Conservation (phyloP, 2,888 invertebrate species). For the Antitype chi region DNA sequence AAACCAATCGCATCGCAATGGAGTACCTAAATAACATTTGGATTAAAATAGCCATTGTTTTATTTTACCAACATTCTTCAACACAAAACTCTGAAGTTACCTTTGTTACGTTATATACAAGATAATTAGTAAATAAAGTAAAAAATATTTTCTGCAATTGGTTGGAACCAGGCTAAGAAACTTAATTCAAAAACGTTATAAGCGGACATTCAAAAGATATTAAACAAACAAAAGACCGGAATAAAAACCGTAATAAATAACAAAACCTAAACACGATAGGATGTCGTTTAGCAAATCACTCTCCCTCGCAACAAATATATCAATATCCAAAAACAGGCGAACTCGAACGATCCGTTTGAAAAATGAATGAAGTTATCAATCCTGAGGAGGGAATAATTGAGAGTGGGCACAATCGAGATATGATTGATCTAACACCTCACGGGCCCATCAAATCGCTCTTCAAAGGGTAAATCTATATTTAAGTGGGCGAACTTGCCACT, state of each 20-base stretch:
- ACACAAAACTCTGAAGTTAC: background rate
- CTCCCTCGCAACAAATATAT: conserved; percentile 62
- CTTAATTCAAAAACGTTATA: background rate
- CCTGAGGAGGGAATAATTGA: conserved; percentile 85
- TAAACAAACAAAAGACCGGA: conserved; percentile 37
- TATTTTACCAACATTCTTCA: background rate
- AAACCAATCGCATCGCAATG: background rate
- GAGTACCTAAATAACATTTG: background rate
- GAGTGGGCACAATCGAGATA: conserved; percentile 85
- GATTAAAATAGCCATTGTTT: background rate
- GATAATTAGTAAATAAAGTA: background rate
- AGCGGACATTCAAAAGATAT: conserved; percentile 30
- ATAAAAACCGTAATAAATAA: conserved; percentile 42
- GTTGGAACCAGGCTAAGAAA: background rate
- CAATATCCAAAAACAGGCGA: conserved; percentile 65
- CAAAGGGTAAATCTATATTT: conserved; percentile 90
- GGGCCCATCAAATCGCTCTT: conserved; percentile 84
- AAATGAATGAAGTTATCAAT: conserved; percentile 87
- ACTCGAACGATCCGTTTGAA: conserved; percentile 72
- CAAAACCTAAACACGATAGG: conserved; percentile 41
- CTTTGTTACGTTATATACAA: background rate
- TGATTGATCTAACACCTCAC: conserved; percentile 88
- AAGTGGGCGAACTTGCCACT: conserved; percentile 85
- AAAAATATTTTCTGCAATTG: background rate
- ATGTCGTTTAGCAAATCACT: conserved; percentile 66